These are phyloP conservation scores for Anser brachyrhynchus DNA, from an alignment of 2,113 vertebrate genomes.

Conservation along the genomic window DNA sequence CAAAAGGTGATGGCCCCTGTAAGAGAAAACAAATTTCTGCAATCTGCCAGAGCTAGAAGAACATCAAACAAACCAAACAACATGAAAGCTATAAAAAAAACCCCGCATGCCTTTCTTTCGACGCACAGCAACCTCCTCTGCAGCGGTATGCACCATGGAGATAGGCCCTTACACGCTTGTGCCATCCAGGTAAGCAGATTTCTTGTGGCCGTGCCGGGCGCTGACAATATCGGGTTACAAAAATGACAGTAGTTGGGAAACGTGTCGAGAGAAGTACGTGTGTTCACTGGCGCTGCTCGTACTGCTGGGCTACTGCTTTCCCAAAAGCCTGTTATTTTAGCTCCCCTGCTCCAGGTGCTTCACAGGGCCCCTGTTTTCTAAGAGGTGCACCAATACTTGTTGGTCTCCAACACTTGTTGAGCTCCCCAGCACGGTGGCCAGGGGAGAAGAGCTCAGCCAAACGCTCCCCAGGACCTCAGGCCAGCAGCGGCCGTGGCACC, in stretches of 20 bases:
- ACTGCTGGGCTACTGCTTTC: background rate
- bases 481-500: background rate
- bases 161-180: slow-evolving; percentile 42
- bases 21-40: slow-evolving; percentile 52
- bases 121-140: slow-evolving; percentile 8
- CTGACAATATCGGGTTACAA: background rate
- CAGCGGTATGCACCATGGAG: background rate
- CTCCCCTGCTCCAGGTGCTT: background rate
- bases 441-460: background rate
- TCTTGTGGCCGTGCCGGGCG: background rate
- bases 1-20: slow-evolving; percentile 54
- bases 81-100: slow-evolving; percentile 57
- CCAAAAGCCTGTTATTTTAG: background rate
- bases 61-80: slow-evolving; percentile 67
- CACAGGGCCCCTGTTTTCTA: background rate
- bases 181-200: slow-evolving; percentile 39
- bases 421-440: background rate
- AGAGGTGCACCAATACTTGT: background rate
- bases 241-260: slow-evolving; percentile 18
- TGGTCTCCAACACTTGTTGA: background rate
- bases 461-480: background rate
- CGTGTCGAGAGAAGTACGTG: rapidly evolving
- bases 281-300: rapidly evolving
- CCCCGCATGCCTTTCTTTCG: background rate
- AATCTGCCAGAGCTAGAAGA: slow-evolving; percentile 47